These are phyloP conservation scores for Neostethus bicornis DNA, from an alignment of 2,797 vertebrate genomes.

Conservation along the genomic window DNA sequence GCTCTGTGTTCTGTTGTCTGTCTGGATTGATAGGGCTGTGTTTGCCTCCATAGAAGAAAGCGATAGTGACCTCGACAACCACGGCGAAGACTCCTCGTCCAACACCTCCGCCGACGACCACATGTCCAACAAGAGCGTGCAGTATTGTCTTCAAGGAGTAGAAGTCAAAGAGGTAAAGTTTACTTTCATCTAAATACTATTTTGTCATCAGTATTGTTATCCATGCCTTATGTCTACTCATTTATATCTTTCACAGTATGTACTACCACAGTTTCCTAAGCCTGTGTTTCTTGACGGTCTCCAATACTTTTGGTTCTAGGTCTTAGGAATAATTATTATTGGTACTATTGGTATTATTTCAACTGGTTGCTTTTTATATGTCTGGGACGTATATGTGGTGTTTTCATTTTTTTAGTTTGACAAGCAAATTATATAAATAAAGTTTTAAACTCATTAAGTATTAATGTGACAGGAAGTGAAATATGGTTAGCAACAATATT, in stretches of 20 bases:
- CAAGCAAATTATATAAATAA: not conserved
- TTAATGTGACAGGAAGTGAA: not conserved
- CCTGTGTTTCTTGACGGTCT: no score
- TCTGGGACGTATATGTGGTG: not conserved
- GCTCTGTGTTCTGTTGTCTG: slow-evolving; percentile 75
- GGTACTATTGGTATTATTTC: no score
- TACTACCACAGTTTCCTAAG: no score
- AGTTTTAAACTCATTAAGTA: not conserved
- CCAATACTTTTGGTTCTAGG: no score
- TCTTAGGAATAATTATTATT: no score
- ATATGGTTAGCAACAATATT: not conserved
- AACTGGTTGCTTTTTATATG: not conserved
- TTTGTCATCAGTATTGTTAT: not conserved
- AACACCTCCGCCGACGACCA: slow-evolving; percentile 82
- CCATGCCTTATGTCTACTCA: not conserved
- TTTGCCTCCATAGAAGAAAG: slow-evolving; percentile 82
- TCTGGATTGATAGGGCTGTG: slow-evolving; percentile 79
- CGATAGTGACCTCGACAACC: slow-evolving; percentile 83
- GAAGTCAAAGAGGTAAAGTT: slow-evolving; percentile 82
- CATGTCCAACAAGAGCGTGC: slow-evolving; percentile 78
- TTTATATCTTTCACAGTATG: no score
- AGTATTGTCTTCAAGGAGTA: slow-evolving; percentile 72
- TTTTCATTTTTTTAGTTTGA: not conserved
- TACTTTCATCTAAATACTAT: not conserved
- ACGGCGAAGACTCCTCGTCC: slow-evolving; percentile 81